Evolutionary conservation across 2,797 vertebrate genomes (phyloP), one percentile per base, ranked within the genome.

Genomic region (Myripristis murdjan): DNA sequence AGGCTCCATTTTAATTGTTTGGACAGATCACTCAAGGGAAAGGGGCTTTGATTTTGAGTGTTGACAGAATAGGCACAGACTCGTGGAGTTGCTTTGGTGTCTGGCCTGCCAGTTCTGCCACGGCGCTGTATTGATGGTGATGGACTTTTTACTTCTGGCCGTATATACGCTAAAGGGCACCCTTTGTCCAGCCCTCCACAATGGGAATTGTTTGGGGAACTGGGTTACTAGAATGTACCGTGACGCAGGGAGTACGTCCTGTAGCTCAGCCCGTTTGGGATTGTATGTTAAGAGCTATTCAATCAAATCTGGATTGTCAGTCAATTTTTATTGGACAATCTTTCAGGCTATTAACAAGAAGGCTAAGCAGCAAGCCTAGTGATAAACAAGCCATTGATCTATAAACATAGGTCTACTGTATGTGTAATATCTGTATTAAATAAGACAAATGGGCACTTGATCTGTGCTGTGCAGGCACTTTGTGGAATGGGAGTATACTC

Each of bases 11-110:
- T 91, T 93, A 94, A 94, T 94, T 94, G 93, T 94, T 94, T 93
- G 91, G 90, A 93, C 92, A 93, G 91, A 93, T 93, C 91, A 92
- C 92, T 93, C 93, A 81, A 64, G 91, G 90, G 91, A 90, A 87
- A 83, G 72, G 11, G 16, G 75, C 89, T 93, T 93, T 91, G 90
- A 93, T 92, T 92, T 76, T 63, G 77, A 87, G 75, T 92, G 90
- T 91, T 95, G 93, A 94, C 93, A 94, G 93, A 95, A 95, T 92
- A 89, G 87, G 89, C 91, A 92, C 92, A 93, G 87, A 83, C 88
- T 83, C 58, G 85, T 85, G 78, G 83, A 63, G 81, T 48, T 62
- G 82, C 86, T 87, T 81, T 72, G 87, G 88, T 78, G 83, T 75
- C 77, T 87, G 76, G 73, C 69, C 86, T 64, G 74, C 76, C 72